These are phyloP conservation scores for Subacronicta megacephala DNA, from an alignment of 2,888 invertebrate species.

Conservation along the genomic window DNA sequence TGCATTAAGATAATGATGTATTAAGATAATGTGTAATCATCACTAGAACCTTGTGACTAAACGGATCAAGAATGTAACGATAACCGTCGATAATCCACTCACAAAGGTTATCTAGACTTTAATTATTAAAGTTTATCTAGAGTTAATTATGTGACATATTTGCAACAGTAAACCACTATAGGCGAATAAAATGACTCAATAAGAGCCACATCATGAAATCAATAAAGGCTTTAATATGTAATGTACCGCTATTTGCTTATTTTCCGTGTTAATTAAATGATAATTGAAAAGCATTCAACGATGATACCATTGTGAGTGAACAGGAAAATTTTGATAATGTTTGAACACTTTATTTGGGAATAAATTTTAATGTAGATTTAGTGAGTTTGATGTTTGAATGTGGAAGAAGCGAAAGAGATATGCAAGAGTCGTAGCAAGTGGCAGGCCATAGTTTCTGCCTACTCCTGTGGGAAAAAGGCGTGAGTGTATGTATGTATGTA, in stretches of 20 bases:
- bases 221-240: conserved; percentile 39
- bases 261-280: conserved; percentile 30
- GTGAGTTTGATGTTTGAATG: no score
- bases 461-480: no score
- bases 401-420: no score
- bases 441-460: no score
- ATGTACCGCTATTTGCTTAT: conserved; percentile 23
- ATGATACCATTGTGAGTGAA: conserved; percentile 11
- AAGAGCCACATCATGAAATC: conserved; percentile 20
- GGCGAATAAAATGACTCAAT: conserved; percentile 17
- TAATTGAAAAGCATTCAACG: conserved; percentile 25
- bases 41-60: conserved; percentile 20
- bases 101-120: conserved; percentile 41
- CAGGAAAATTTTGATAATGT: background rate
- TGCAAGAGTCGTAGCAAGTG: no score
- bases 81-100: conserved; percentile 42
- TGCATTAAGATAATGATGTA: no score
- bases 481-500: no score
- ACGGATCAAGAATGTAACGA: conserved; percentile 47
- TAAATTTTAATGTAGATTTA: background rate
- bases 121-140: conserved; percentile 41
- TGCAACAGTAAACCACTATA: conserved; percentile 28
- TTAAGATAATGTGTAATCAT: no score
- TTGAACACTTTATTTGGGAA: conserved; percentile 1
- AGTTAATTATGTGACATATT: conserved; percentile 24